Percentiles rank a stretch among this genome's conserved stretches.
These are phyloP conservation scores for Otocyon megalotis DNA, from an alignment of 2,113 vertebrate genomes.

Conservation along the genomic window DNA sequence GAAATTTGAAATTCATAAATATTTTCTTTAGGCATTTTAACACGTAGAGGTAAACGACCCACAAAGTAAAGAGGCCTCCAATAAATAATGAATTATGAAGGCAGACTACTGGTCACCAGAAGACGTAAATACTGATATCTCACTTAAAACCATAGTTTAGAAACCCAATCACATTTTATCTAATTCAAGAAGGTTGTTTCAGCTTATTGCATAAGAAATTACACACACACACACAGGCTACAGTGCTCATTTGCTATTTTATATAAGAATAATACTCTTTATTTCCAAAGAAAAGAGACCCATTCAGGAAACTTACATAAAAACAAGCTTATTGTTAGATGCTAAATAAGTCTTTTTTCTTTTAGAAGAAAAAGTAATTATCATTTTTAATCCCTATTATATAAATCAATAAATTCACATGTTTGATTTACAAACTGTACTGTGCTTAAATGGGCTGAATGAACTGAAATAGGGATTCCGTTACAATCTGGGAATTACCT, in stretches of 20 bases:
- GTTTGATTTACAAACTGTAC: background rate
- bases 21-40: background rate
- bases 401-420: background rate
- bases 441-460: background rate
- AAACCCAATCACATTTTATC: background rate
- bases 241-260: background rate
- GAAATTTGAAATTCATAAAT: background rate
- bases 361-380: background rate
- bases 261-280: background rate
- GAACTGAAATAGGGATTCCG: background rate
- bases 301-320: background rate
- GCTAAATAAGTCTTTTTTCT: background rate
- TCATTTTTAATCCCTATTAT: background rate
- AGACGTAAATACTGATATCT: background rate
- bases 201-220: background rate
- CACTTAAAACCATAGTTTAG: background rate
- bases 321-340: background rate
- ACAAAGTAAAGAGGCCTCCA: background rate
- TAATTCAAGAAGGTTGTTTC: background rate
- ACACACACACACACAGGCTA: background rate
- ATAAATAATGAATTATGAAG: background rate
- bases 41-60: background rate
- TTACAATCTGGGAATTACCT: background rate
- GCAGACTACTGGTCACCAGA: background rate
- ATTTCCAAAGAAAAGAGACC: background rate